These are phyloP conservation scores for Otocyon megalotis DNA, from an alignment of 2,113 vertebrate genomes.

Conservation along the genomic window DNA sequence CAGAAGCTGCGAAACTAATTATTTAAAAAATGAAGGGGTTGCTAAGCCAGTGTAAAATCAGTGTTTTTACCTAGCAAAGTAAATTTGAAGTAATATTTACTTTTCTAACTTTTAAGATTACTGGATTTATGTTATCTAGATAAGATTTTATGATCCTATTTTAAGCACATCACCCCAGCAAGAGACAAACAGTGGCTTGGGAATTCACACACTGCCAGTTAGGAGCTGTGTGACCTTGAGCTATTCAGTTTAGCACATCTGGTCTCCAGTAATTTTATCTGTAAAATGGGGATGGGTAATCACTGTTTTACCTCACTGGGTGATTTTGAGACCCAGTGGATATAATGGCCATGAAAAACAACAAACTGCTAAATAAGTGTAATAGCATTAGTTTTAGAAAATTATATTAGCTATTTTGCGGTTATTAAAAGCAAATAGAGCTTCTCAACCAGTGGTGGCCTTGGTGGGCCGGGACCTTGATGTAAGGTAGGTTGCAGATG, in stretches of 20 bases:
- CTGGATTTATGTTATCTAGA: conserved; percentile 35
- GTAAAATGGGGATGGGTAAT: conserved; percentile 11
- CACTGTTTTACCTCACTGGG: neutral
- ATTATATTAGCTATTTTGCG: conserved; percentile 31
- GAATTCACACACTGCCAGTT: neutral
- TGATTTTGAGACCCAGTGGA: conserved; percentile 7
- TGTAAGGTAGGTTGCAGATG: conserved; percentile 1
- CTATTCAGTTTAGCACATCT: neutral
- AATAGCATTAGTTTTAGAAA: conserved; percentile 14
- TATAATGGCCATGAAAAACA: neutral
- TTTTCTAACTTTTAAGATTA: conserved; percentile 46
- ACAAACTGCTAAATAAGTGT: neutral
- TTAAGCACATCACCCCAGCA: neutral
- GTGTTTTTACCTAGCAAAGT: conserved; percentile 9
- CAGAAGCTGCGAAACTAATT: conserved; percentile 26
- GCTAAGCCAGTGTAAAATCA: neutral
- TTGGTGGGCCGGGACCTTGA: neutral
- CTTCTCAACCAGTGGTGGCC: neutral
- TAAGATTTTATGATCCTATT: conserved; percentile 30
- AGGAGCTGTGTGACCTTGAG: conserved; percentile 54
- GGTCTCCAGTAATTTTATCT: conserved; percentile 13
- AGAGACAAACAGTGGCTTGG: neutral
- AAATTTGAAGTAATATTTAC: conserved; percentile 39
- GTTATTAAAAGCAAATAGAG: neutral
- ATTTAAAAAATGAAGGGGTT: neutral